phyloP scores from a whole-genome alignment of 2,888 invertebrate species.

The Megastigmus dorsalis region DNA sequence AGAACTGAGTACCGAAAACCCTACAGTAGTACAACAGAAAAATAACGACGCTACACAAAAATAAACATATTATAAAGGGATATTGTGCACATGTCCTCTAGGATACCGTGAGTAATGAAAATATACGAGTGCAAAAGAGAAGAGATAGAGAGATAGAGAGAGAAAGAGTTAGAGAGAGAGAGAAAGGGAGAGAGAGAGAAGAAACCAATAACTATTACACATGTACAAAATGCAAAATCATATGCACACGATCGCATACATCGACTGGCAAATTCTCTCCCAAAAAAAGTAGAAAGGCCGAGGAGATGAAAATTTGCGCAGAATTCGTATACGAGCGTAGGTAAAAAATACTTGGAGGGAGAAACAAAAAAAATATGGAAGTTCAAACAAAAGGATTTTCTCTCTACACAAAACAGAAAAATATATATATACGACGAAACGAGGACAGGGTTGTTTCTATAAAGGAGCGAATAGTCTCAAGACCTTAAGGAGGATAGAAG shows the following conservation, averaged over 20 bases:
- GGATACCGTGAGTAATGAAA: background rate
- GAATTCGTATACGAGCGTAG: conserved; percentile 38
- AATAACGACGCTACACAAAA: background rate
- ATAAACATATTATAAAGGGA: background rate
- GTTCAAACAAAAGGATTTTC: conserved; percentile 37
- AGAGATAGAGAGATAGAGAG: no score
- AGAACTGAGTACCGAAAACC: background rate
- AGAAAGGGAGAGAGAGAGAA: no score
- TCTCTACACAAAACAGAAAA: conserved; percentile 39
- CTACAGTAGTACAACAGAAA: background rate
- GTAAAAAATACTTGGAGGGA: conserved; percentile 31
- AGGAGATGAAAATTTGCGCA: background rate
- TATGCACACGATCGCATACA: conserved; percentile 51
- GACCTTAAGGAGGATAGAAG: conserved; percentile 18
- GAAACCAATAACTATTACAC: conserved; percentile 15
- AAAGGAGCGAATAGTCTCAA: conserved; percentile 38
- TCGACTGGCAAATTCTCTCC: conserved; percentile 9
- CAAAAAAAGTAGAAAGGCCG: conserved; percentile 33
- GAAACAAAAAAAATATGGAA: conserved; percentile 4
- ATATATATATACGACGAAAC: conserved; percentile 54
- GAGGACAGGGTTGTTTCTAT: conserved; percentile 33
- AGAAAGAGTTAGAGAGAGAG: no score
- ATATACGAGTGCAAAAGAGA: background rate
- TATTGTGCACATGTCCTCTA: background rate
- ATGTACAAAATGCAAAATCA: conserved; percentile 41